Evolutionary conservation across 2,113 vertebrate genomes (phyloP), one percentile per base, ranked within the genome.

Genomic region (Campylorhamphus procurvoides): DNA sequence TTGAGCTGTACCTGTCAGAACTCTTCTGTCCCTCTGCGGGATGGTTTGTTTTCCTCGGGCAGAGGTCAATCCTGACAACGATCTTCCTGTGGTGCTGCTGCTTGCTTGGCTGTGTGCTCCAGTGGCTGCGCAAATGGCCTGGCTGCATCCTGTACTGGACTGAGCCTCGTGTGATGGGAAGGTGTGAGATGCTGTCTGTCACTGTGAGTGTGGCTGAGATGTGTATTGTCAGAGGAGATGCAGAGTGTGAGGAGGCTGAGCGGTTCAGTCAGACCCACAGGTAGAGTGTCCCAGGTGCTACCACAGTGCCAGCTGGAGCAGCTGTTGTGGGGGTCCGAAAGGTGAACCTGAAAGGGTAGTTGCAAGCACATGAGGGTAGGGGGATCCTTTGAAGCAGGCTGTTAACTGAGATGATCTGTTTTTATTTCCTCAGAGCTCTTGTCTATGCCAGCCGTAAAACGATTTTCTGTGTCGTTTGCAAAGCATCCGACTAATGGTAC

Each of bases 381-480:
- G 83, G 47, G 39, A 35, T 75, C 79, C 68, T 56, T 25, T 84
- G 73, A 24, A 82, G 71, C 74, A 93, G 97, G 97, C 96, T 97
- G 96, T 98, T 98, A 98, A 99, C 98, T 90, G 97, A 98, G 98
- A 98, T 99, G 98, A 98, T 98, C 98, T 99, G 98, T 98, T 98
- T 98, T 99, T 99, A 98, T 99, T 99, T 99, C 98, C 98, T 99
- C 99, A 99, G 99, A 99, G 98, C 99, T 99, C 99, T 99, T 99
- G 98, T 99, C 99, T 99, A 99, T 99, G 99, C 99, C 99, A 99
- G 99, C 99, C 98, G 99, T 99, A 99, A 99, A 99, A 98, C 98
- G 99, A 99, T 99, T 99, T 99, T 99, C 99, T 99, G 99, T 99
- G 99, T 99, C 99, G 98, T 99, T 99, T 99, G 99, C 99, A 99